phyloP scores from a whole-genome alignment of 1,140 invertebrate species.

The Danaus melanippus region DNA sequence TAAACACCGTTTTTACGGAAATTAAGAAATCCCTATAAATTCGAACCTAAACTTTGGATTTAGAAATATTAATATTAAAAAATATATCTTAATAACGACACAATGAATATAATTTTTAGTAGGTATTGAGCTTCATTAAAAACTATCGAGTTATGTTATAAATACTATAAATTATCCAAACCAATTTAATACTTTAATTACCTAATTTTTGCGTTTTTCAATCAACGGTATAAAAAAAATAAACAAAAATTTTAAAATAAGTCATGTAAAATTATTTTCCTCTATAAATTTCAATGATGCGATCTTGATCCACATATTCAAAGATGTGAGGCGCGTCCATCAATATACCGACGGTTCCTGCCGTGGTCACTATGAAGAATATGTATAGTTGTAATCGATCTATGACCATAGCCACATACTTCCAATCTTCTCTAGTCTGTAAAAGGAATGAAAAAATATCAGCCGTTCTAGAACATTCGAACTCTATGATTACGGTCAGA shows the following conservation, averaged over 20 bases:
- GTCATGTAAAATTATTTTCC: constrained; percentile 80
- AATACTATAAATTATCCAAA: too few species aligned
- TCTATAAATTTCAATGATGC: constrained; percentile 94
- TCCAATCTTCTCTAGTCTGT: constrained; percentile 98
- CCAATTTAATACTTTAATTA: too few species aligned
- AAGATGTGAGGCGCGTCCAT: constrained; percentile 99
- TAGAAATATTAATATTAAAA: too few species aligned
- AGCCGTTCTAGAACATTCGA: background rate
- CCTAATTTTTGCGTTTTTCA: too few species aligned
- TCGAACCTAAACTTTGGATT: too few species aligned
- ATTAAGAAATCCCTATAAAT: too few species aligned
- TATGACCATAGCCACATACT: constrained; percentile 99
- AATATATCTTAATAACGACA: too few species aligned
- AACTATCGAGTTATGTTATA: too few species aligned
- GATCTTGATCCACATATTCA: constrained; percentile 98
- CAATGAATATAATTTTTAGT: too few species aligned
- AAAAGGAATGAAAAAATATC: constrained; percentile 29
- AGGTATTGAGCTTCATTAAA: too few species aligned
- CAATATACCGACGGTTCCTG: constrained; percentile 95
- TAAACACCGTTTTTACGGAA: too few species aligned
- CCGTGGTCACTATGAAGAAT: constrained; percentile 98
- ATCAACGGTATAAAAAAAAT: too few species aligned
- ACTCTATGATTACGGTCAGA: background rate
- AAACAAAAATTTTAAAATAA: background rate
- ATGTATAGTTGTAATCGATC: constrained; percentile 97